A percentile compares a stretch with the other conserved stretches of the same genome.
phyloP scores from a whole-genome alignment of 2,797 vertebrate genomes.

The Gastrophryne carolinensis region DNA sequence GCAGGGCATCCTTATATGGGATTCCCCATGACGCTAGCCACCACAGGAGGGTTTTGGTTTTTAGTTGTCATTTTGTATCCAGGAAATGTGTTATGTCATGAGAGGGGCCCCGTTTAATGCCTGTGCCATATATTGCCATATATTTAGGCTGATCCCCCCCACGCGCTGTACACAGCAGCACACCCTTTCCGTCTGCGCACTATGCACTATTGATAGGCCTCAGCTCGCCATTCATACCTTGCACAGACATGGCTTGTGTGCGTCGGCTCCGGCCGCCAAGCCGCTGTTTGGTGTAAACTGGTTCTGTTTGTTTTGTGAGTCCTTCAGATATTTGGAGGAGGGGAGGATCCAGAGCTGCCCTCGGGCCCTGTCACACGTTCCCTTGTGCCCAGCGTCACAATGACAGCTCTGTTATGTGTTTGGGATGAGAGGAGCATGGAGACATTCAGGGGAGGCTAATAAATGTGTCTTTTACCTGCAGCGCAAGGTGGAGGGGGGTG shows the following conservation, averaged over 20 bases:
- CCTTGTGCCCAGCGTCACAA: slow-evolving; percentile 19
- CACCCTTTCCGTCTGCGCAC: not conserved
- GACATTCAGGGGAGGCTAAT: not conserved
- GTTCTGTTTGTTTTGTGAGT: slow-evolving; percentile 47
- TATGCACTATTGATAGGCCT: not conserved
- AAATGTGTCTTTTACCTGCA: not conserved
- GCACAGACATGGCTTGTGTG: not conserved
- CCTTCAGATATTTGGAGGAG: slow-evolving; percentile 38
- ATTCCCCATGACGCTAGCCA: too few relatives aligned
- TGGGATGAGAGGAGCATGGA: not conserved
- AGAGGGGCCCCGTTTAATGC: too few relatives aligned
- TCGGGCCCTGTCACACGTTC: slow-evolving; percentile 27
- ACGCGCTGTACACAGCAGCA: not conserved
- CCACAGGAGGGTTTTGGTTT: too few relatives aligned
- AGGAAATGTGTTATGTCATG: too few relatives aligned
- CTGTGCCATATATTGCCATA: too few relatives aligned
- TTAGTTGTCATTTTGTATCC: too few relatives aligned
- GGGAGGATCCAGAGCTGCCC: not conserved
- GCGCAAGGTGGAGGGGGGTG: not conserved
- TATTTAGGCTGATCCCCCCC: too few relatives aligned
- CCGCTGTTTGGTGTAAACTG: slow-evolving; percentile 46
- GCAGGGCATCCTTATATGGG: too few relatives aligned
- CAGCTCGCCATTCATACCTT: not conserved
- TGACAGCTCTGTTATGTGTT: slow-evolving; percentile 38
- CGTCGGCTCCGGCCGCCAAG: not conserved